phyloP scores from a whole-genome alignment of 2,888 invertebrate species.

The Aspidapion aeneum region DNA sequence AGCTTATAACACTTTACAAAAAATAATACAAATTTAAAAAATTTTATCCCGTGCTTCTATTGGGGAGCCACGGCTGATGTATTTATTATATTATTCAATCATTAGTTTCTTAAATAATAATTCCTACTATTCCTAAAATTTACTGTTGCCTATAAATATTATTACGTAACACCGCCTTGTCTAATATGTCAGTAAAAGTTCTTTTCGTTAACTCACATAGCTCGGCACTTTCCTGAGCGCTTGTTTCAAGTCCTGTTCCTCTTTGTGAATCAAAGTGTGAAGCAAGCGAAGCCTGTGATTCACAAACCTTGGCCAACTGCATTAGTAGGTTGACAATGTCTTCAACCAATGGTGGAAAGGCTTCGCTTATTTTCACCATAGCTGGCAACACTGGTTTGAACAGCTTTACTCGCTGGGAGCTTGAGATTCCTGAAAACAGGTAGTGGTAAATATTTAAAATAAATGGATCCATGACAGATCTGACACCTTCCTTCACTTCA shows the following conservation, averaged over 20 bases:
- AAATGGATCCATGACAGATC: too few relatives aligned
- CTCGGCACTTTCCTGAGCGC: slow-evolving; percentile 41
- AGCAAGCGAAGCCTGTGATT: slow-evolving; percentile 74
- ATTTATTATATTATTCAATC: too few relatives aligned
- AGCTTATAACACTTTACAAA: too few relatives aligned
- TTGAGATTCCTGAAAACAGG: slow-evolving; percentile 69
- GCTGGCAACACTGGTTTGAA: slow-evolving; percentile 84
- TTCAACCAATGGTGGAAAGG: slow-evolving; percentile 89
- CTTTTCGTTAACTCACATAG: slow-evolving; percentile 48
- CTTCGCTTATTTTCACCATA: slow-evolving; percentile 80
- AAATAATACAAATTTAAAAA: too few relatives aligned
- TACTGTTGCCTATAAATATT: slow-evolving; percentile 55
- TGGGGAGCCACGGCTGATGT: too few relatives aligned
- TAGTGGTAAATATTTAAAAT: too few relatives aligned
- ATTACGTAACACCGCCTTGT: slow-evolving; percentile 63
- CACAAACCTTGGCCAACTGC: slow-evolving; percentile 81
- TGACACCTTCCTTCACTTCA: too few relatives aligned
- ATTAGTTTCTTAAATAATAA: background rate
- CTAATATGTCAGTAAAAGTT: slow-evolving; percentile 59
- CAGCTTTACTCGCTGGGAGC: slow-evolving; percentile 73
- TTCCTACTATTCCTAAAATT: background rate
- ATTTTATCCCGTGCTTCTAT: too few relatives aligned
- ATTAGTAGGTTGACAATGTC: slow-evolving; percentile 82
- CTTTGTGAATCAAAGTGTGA: slow-evolving; percentile 46
- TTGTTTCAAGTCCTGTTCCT: slow-evolving; percentile 42